These are phyloP conservation scores for Melanogrammus aeglefinus DNA, from an alignment of 2,797 vertebrate genomes.

Conservation along the genomic window DNA sequence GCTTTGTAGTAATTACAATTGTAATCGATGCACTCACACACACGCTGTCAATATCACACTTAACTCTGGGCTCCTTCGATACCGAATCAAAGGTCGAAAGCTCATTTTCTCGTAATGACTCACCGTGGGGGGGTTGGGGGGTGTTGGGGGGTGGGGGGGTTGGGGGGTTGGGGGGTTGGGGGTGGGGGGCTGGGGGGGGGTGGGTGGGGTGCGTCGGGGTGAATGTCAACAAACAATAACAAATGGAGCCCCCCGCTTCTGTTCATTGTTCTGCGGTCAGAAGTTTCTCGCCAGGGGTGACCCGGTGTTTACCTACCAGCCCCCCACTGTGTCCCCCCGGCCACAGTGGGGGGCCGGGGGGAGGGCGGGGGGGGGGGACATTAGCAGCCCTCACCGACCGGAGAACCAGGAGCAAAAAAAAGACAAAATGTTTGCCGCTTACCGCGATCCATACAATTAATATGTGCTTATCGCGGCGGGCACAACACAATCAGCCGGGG, in stretches of 20 bases:
- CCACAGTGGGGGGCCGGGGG: constrained; percentile 6
- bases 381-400: constrained; percentile 46
- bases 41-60: constrained; percentile 63
- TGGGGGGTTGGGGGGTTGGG: constrained; percentile 33
- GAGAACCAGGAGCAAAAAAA: constrained; percentile 29
- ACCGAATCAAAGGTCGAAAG: constrained; percentile 77
- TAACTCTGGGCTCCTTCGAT: constrained; percentile 66
- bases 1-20: constrained; percentile 64
- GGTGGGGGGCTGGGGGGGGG: constrained; percentile 42
- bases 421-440: constrained; percentile 6
- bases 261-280: constrained; percentile 74
- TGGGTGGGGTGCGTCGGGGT: constrained; percentile 58
- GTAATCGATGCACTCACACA: constrained; percentile 57
- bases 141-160: constrained; percentile 40
- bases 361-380: constrained; percentile 25
- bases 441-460: constrained; percentile 12
- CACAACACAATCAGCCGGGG: not conserved
- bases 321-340: no score
- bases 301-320: constrained; percentile 69
- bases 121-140: constrained; percentile 52
- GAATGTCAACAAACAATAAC: constrained; percentile 76
- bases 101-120: constrained; percentile 76
- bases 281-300: constrained; percentile 56
- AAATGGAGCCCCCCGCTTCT: constrained; percentile 68
- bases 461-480: not conserved